A percentile compares a stretch with the other conserved stretches of the same genome.
phyloP scores from a whole-genome alignment of 2,113 vertebrate species.

The Paramisgurnus dabryanus region DNA sequence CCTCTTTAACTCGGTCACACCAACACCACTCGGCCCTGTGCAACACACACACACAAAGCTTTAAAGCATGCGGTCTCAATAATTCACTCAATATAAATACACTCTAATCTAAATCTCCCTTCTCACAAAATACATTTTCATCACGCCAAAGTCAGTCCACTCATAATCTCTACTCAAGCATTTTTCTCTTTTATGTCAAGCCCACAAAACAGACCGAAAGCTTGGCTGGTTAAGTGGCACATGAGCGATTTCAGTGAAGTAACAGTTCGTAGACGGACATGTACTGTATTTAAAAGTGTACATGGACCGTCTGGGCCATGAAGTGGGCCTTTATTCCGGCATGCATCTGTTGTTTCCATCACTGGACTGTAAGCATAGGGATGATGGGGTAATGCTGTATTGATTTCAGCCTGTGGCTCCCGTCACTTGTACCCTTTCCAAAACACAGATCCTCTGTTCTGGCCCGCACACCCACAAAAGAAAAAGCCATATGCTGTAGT shows the following conservation, averaged over 20 bases:
- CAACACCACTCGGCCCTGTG: slow-evolving; percentile 86
- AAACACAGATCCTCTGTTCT: slow-evolving; percentile 41
- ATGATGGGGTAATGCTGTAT: slow-evolving; percentile 52
- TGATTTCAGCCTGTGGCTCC: slow-evolving; percentile 52
- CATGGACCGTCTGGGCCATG: slow-evolving; percentile 23
- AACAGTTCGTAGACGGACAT: slow-evolving; percentile 14
- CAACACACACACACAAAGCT: slow-evolving; percentile 46
- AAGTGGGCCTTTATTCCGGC: slow-evolving; percentile 30
- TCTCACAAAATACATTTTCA: slow-evolving; percentile 8
- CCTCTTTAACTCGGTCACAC: slow-evolving; percentile 87
- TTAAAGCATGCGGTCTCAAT: neutral
- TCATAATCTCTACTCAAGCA: slow-evolving; percentile 25
- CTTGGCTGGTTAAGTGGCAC: slow-evolving; percentile 17
- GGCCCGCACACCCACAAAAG: slow-evolving; percentile 38
- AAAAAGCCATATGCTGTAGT: slow-evolving; percentile 43
- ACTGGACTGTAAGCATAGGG: slow-evolving; percentile 39
- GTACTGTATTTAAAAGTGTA: slow-evolving; percentile 13
- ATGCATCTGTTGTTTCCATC: slow-evolving; percentile 55
- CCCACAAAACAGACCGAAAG: slow-evolving; percentile 8
- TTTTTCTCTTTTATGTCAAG: neutral
- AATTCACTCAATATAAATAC: slow-evolving; percentile 26
- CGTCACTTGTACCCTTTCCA: slow-evolving; percentile 35
- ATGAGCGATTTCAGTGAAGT: neutral
- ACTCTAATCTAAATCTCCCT: slow-evolving; percentile 18
- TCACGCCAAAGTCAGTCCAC: slow-evolving; percentile 1